Evolutionary conservation across 2,797 vertebrate genomes (phyloP).

Genomic region (Sylvia borin): DNA sequence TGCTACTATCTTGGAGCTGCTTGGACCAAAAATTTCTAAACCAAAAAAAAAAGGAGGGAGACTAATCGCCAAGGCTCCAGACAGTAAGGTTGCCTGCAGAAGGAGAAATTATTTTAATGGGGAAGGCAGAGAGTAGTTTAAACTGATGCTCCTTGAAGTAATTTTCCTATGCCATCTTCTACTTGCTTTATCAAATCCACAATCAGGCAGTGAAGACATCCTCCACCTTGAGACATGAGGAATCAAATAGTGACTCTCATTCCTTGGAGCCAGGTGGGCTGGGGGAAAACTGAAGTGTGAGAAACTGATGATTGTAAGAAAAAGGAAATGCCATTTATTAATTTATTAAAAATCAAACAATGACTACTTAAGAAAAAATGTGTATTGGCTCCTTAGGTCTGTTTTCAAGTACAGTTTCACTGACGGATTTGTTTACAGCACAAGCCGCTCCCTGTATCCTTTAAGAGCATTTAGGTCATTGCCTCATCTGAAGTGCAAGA

Average conservation of each 20-base stretch:
- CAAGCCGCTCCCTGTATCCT: background rate
- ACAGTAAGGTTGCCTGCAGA: background rate
- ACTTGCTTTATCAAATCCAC: background rate
- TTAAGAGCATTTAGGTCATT: conserved; percentile 17
- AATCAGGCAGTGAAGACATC: background rate
- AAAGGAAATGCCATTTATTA: background rate
- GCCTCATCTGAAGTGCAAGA: background rate
- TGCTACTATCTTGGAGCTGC: background rate
- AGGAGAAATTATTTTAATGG: background rate
- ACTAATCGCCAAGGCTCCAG: background rate
- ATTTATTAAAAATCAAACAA: background rate
- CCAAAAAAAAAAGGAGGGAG: background rate
- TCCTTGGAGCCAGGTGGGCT: background rate
- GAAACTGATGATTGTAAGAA: background rate
- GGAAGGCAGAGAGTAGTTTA: background rate
- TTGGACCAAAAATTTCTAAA: background rate
- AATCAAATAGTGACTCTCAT: background rate
- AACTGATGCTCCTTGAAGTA: background rate
- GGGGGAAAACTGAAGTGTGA: background rate
- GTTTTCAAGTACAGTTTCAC: background rate
- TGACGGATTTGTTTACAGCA: background rate
- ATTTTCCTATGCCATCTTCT: background rate
- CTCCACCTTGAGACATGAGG: background rate
- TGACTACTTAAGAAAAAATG: background rate
- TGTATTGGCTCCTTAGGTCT: background rate